phyloP scores from a whole-genome alignment of 2,888 invertebrate genomes.

The Drosophila melanosoma region DNA sequence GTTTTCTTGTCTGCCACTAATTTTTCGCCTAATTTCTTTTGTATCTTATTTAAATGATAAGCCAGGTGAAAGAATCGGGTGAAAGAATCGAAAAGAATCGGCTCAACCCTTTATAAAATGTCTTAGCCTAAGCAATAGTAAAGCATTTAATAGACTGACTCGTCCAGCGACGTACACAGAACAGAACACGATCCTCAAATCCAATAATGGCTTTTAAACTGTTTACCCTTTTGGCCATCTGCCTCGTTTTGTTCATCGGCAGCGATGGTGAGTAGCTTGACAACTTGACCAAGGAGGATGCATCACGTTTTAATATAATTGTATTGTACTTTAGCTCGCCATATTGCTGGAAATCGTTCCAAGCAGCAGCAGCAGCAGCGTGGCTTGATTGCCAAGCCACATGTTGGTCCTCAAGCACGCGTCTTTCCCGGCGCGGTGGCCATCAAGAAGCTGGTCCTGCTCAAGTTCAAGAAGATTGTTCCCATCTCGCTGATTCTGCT shows the following conservation, averaged over 20 bases:
- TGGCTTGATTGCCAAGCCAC: slow-evolving; percentile 61
- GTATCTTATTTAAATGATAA: slow-evolving; percentile 53
- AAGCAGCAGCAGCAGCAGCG: slow-evolving; percentile 54
- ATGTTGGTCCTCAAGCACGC: slow-evolving; percentile 65
- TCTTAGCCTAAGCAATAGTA: slow-evolving; percentile 58
- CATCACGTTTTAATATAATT: neutral
- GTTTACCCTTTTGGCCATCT: slow-evolving; percentile 59
- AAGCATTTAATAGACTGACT: slow-evolving; percentile 72
- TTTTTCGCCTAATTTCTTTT: slow-evolving; percentile 58
- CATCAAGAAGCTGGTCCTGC: slow-evolving; percentile 81
- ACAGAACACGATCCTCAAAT: slow-evolving; percentile 5
- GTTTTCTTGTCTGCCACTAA: slow-evolving; percentile 29
- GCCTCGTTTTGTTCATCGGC: slow-evolving; percentile 57
- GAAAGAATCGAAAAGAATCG: slow-evolving; percentile 13
- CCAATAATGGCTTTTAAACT: slow-evolving; percentile 71
- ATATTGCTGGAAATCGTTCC: slow-evolving; percentile 49
- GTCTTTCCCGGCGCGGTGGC: slow-evolving; percentile 80
- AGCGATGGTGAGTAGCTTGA: slow-evolving; percentile 65
- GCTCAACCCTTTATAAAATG: slow-evolving; percentile 72
- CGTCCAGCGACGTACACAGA: slow-evolving; percentile 63
- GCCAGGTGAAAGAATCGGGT: slow-evolving; percentile 42
- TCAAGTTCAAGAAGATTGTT: slow-evolving; percentile 82
- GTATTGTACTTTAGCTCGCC: slow-evolving; percentile 49
- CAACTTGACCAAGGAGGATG: neutral
- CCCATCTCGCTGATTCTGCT: slow-evolving; percentile 81